Percentiles rank a stretch among this genome's conserved stretches.
These are phyloP conservation scores for Dryocosmus kuriphilus DNA, from an alignment of 2,888 invertebrate species.

Conservation along the genomic window DNA sequence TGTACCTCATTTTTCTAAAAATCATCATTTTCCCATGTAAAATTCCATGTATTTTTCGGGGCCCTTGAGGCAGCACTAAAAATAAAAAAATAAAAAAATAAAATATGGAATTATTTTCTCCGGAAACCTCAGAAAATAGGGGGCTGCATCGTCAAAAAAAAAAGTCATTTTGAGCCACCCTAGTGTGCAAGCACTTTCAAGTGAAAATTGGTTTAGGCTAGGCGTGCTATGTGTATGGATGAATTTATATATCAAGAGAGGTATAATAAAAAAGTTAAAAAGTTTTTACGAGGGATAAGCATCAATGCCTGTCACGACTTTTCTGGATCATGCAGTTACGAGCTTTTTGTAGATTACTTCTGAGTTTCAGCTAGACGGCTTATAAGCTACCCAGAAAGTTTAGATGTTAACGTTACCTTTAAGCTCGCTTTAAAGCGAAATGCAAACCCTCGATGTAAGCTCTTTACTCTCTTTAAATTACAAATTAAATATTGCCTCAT, in stretches of 20 bases:
- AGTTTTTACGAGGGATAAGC: neutral
- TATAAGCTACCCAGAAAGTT: neutral
- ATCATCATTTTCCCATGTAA: too few relatives aligned
- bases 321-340: neutral
- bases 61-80: too few relatives aligned
- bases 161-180: too few relatives aligned
- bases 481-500: neutral
- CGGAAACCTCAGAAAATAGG: too few relatives aligned
- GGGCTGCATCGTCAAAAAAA: too few relatives aligned
- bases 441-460: neutral
- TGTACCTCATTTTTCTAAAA: too few relatives aligned
- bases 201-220: too few relatives aligned
- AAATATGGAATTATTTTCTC: too few relatives aligned
- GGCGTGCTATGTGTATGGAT: neutral
- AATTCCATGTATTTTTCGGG: too few relatives aligned
- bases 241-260: neutral
- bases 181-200: too few relatives aligned
- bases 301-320: neutral
- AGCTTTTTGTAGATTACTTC: neutral
- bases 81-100: too few relatives aligned
- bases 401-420: neutral
- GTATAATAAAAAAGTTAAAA: neutral
- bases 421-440: neutral
- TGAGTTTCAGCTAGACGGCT: neutral
- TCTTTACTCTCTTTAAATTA: neutral